Evolutionary conservation across 2,888 invertebrate genomes (phyloP).

Genomic region (Gymnoscelis rufifasciata): DNA sequence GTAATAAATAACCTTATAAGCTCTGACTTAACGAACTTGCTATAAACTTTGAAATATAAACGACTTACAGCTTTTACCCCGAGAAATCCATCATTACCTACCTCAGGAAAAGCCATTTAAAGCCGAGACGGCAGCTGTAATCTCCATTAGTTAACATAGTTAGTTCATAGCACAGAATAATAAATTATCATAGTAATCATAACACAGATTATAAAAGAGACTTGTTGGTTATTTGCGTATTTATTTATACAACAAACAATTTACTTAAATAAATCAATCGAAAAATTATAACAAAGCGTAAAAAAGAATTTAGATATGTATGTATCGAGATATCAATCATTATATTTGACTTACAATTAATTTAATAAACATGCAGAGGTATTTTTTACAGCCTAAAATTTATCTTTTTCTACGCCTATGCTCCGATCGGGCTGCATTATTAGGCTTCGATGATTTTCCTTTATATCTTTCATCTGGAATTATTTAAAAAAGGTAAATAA

Average conservation of each 20-base stretch:
- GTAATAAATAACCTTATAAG: no score
- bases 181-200: no score
- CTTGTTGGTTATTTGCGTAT: slow-evolving; percentile 2
- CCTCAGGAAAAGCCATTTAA: no score
- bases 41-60: no score
- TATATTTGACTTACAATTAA: slow-evolving; percentile 6
- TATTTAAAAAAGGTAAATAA: background rate
- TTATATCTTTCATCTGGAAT: slow-evolving; percentile 64
- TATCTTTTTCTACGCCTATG: slow-evolving; percentile 66
- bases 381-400: slow-evolving; percentile 18
- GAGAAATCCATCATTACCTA: background rate
- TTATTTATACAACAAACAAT: slow-evolving; percentile 10
- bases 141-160: no score
- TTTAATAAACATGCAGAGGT: slow-evolving; percentile 4
- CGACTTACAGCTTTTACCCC: no score
- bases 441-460: slow-evolving; percentile 59
- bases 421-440: slow-evolving; percentile 61
- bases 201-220: background rate
- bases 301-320: background rate
- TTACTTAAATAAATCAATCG: slow-evolving; percentile 20
- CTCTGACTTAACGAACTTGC: no score
- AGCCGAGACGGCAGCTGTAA: no score
- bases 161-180: no score
- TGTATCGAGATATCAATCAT: background rate
- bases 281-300: slow-evolving; percentile 15